These are phyloP conservation scores for Spinus pinus DNA, from an alignment of 2,797 vertebrate genomes.

Conservation along the genomic window DNA sequence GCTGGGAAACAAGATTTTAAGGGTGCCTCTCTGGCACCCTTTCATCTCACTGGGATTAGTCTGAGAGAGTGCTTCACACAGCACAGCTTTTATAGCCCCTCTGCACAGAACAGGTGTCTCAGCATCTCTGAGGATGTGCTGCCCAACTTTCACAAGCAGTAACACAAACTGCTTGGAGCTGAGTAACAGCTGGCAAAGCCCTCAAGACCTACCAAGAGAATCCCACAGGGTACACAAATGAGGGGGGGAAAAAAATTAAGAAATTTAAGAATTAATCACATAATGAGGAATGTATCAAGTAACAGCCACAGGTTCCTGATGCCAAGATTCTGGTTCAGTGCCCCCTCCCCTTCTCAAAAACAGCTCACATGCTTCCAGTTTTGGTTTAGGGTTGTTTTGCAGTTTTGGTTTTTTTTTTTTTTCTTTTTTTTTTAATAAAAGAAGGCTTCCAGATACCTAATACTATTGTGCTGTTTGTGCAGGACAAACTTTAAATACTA, in stretches of 20 bases:
- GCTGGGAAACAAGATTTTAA: background rate
- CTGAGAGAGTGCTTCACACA: background rate
- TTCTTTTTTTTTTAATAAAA: conserved; percentile 28
- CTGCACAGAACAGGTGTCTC: background rate
- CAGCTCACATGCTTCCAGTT: background rate
- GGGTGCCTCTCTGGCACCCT: too few species aligned
- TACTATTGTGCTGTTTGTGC: conserved; percentile 30
- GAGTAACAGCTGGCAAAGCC: fast-evolving
- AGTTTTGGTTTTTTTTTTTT: background rate
- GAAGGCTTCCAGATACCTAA: conserved; percentile 3
- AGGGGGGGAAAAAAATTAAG: background rate
- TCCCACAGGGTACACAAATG: background rate
- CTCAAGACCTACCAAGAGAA: background rate
- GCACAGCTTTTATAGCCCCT: background rate
- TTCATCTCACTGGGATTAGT: background rate
- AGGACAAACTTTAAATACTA: conserved; percentile 20
- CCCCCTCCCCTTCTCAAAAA: background rate
- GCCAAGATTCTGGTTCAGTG: background rate
- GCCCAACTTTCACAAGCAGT: background rate
- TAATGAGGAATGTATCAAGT: background rate
- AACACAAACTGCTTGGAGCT: fast-evolving
- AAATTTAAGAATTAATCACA: background rate
- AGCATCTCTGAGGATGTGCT: background rate
- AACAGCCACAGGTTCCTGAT: background rate
- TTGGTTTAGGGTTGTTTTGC: background rate